Base-by-base conservation (phyloP, 2,888 invertebrate genomes). In the Oxycera nigricornis region DNA sequence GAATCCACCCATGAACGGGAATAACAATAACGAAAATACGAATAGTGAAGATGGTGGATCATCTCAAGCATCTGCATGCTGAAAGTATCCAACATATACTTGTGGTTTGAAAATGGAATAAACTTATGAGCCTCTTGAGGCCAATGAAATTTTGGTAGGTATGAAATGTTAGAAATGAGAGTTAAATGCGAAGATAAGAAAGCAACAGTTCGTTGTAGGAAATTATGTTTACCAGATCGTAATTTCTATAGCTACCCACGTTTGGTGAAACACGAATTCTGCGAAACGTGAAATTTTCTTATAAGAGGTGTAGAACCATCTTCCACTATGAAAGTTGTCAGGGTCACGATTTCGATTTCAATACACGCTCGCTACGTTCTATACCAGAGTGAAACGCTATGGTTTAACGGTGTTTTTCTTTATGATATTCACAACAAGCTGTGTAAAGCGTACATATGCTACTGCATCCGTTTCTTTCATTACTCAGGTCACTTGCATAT, bases 311-410 rank as follows among this genome's bases (percentile, higher is more conserved):
- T 6, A 50, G 30, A 28, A 50, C n/a, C 30, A 68, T 52, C 52
- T 31, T 52, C 22, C 24, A 67, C 72, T 55, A 72, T 62, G 65
- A 74, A 67, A 72, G 67, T 74, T 72, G 72, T 62, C 74, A 72
- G 52, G 78, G 78, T 78, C 78, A 78, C 76, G 76, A 76, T 78
- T 79, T 79, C 76, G 78, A 78, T 79, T 79, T 79, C 77, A 31
- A 41, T 72, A 20, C 72, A 2, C 46, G 2, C 46, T 46, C 14
- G 14, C 46, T 46, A 14, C 46, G 17, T 14, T 46, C 14, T 11
- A 46, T 14, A 17, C 14, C 46, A 46, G 14, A 14, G 46, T 46
- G 46, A 46, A 46, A 14, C 35, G 6, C 46, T 14, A 11, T 17
- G 3, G 46, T 11, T 17, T 46, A 46, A 46, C 46, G 3, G 46